These are phyloP conservation scores for Acanthornis magna DNA, from an alignment of 2,797 vertebrate genomes.

Conservation along the genomic window DNA sequence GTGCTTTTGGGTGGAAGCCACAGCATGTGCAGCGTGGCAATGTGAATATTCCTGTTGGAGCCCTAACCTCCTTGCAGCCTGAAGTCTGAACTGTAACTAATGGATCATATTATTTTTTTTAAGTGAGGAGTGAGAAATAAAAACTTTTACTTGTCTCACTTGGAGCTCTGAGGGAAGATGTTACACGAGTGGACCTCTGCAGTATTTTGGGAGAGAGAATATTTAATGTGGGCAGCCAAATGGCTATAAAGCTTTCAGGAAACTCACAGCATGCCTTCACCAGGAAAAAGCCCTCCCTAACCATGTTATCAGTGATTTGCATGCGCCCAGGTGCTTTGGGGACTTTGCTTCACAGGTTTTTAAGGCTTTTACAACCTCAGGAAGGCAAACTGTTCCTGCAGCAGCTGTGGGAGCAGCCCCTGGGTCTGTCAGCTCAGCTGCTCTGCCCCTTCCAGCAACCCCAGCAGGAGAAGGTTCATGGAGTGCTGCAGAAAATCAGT, in stretches of 20 bases:
- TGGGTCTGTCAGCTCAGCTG: background rate
- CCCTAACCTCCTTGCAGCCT: background rate
- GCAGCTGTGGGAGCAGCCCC: background rate
- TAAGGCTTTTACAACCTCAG: background rate
- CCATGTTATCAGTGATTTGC: slow-evolving; percentile 7
- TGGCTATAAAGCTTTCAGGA: background rate
- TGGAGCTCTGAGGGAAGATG: background rate
- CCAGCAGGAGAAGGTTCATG: background rate
- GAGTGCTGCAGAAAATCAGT: background rate
- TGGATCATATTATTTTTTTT: background rate
- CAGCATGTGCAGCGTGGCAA: background rate
- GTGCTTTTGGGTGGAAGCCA: slow-evolving; percentile 46
- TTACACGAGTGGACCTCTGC: background rate
- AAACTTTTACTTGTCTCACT: background rate
- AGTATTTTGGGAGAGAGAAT: background rate
- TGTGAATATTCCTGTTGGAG: slow-evolving; percentile 9
- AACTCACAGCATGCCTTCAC: background rate
- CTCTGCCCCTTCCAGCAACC: background rate
- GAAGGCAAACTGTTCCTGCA: background rate
- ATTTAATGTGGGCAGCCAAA: background rate
- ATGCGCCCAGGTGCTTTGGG: background rate
- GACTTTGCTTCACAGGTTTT: slow-evolving; percentile 7
- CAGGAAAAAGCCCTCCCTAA: background rate
- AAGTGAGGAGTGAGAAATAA: slow-evolving; percentile 23
- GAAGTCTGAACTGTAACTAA: background rate